Conservation (phyloP, 2,113 vertebrate genomes). For the Strigops habroptila region DNA sequence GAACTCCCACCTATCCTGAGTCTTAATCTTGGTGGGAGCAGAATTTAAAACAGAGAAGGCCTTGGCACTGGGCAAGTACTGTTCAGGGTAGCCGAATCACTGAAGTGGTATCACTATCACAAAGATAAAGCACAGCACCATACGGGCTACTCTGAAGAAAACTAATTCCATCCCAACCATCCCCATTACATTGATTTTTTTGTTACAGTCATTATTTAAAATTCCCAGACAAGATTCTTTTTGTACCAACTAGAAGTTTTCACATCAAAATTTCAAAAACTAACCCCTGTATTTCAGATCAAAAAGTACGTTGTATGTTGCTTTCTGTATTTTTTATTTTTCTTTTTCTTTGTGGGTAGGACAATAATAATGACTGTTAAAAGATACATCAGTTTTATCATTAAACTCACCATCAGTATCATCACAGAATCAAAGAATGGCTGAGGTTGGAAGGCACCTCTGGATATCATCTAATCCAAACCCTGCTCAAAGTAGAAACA, state of each 20-base stretch:
- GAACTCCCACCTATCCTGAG: neutral
- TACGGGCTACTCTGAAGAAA: neutral
- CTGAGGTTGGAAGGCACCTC: neutral
- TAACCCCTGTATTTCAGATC: neutral
- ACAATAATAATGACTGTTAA: neutral
- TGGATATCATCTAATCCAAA: fast-evolving
- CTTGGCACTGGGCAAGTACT: neutral
- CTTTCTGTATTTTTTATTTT: neutral
- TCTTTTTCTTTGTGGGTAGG: neutral
- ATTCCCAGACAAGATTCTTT: neutral
- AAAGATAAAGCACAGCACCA: neutral
- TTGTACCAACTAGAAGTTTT: neutral
- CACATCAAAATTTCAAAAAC: neutral
- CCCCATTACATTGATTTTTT: neutral
- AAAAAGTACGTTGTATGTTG: neutral
- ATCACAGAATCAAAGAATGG: neutral
- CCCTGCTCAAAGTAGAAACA: neutral
- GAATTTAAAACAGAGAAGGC: neutral
- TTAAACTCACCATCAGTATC: neutral
- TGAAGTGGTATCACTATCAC: neutral
- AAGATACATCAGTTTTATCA: neutral
- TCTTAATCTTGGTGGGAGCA: neutral
- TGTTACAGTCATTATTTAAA: neutral
- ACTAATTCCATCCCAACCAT: neutral
- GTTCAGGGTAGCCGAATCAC: neutral